Conservation (phyloP, 2,797 vertebrate genomes). For the Danio kyathit region DNA sequence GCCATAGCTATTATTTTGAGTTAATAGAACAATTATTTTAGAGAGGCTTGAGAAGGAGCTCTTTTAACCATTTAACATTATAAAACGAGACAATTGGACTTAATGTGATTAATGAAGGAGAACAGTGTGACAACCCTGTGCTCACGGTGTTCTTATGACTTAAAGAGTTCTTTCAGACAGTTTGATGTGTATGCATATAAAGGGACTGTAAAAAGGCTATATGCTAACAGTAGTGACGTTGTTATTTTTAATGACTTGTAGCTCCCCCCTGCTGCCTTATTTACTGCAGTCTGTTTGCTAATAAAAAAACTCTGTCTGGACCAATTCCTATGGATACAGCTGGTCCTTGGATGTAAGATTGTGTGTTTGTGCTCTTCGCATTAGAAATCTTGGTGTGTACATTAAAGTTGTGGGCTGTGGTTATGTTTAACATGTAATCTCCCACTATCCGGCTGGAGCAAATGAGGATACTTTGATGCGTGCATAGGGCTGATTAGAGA, state of each 20-base stretch:
- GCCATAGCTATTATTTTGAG: slow-evolving; percentile 15
- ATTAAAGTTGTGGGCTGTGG: slow-evolving; percentile 35
- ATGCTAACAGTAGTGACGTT: slow-evolving; percentile 57
- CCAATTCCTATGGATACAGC: slow-evolving; percentile 62
- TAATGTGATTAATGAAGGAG: slow-evolving; percentile 8
- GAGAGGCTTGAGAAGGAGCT: neutral
- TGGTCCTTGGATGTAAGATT: slow-evolving; percentile 69
- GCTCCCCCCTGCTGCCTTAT: slow-evolving; percentile 64
- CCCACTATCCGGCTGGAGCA: neutral
- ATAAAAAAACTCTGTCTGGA: slow-evolving; percentile 65
- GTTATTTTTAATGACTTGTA: slow-evolving; percentile 53
- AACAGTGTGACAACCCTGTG: neutral
- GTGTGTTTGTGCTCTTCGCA: slow-evolving; percentile 10
- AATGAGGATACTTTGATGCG: neutral
- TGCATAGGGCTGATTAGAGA: neutral
- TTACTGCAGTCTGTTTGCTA: slow-evolving; percentile 69
- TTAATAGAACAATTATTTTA: slow-evolving; percentile 21
- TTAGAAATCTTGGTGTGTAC: slow-evolving; percentile 27
- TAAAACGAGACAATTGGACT: neutral
- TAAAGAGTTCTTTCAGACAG: slow-evolving; percentile 25
- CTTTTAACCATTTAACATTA: slow-evolving; percentile 12
- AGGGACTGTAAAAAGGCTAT: slow-evolving; percentile 25
- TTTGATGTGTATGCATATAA: slow-evolving; percentile 2
- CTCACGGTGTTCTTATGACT: slow-evolving; percentile 22
- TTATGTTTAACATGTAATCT: slow-evolving; percentile 8